Base-by-base conservation (phyloP, 2,888 invertebrate species). In the Criorhina ranunculi region DNA sequence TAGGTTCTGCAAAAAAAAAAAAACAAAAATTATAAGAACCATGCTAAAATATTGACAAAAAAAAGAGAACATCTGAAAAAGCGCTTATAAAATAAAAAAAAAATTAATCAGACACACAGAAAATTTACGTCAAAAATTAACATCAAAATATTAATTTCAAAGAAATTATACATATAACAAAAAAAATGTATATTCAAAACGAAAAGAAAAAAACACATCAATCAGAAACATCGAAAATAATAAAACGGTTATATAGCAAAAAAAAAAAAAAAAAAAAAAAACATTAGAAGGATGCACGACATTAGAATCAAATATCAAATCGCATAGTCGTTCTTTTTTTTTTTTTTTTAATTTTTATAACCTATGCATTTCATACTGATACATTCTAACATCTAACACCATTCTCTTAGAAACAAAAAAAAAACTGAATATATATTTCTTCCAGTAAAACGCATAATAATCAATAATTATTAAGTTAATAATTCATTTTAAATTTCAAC, bases 161-260 rank as follows among this genome's bases (percentile, higher is more conserved):
- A 57, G 29, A 66, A 59, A 55, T 67, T 37, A 49, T 53, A 67
- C 15, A 4, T 8, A 60, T 44, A 53, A 73, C 33, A 44, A 69
- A 77, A 66, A 72, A 46, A 31, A 66, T 46, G 29, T 75, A 76
- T 76, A 76, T 62, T 78, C 33, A 78, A 78, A 83, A 78, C 77
- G 60, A 75, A 83, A 79, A 79, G 78, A 78, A 83, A 24, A 24
- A 24, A 24, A 24, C 24, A 83, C 83, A 83, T 83, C 78, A 83
- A 83, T 83, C 83, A 83, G 78, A 83, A 83, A 83, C 83, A 83
- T 83, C 83, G 62, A 83, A 78, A 83, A 78, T 69, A 67, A 78
- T 57, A 70, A 66, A 72, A 77, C 53, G 62, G 62, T 83, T 78
- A 79, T 78, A 69, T 67, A 64, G 78, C 62, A 79, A 75, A 73